Evolutionary conservation across 2,888 invertebrate species (phyloP), one percentile per base, ranked within the genome.

Genomic region (Caradrina clavipalpis): DNA sequence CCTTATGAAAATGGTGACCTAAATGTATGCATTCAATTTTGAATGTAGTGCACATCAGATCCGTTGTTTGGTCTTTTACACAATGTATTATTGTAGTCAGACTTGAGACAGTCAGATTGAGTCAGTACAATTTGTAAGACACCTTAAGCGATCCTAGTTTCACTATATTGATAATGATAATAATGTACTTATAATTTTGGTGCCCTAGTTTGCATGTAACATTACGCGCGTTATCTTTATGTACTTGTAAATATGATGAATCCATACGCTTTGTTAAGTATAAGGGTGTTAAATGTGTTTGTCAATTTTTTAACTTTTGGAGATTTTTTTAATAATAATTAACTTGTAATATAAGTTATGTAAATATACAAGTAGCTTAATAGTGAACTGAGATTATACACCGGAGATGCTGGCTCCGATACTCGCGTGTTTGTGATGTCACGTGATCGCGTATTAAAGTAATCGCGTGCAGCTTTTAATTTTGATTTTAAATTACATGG

Each of bases 251-350:
- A 95, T 95, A 95, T 80, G 87, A 95, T 91, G 95, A 95, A 96
- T 95, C 96, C 94, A 95, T 95, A 95, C 95, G 95, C 95, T 96
- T 96, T 95, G 92, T 90, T 95, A 95, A 94, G 58, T 90, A 89
- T 95, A 95, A 95, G 95, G 90, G 94, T 94, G 93, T 94, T 95
- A 91, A 87, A 94, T 94, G 94, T 95, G 95, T 96, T 95, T 95
- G 93, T 95, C 94, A 90, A 92, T 93, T 95, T 95, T 92, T 93
- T 91, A 92, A 93, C 92, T 91, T 93, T 94, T 93, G 91, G 93
- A 93, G 91, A 90, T 92, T 92, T 92, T 86, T 85, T 92, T 89
- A 90, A 89, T 87, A 86, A 62, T 76, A 89, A 87, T 87, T 88
- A 88, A 76, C 79, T 89, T 91, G 89, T 90, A 90, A 82, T 78